These are phyloP conservation scores for Regulus satrapa DNA, from an alignment of 2,113 vertebrate species.

Conservation along the genomic window DNA sequence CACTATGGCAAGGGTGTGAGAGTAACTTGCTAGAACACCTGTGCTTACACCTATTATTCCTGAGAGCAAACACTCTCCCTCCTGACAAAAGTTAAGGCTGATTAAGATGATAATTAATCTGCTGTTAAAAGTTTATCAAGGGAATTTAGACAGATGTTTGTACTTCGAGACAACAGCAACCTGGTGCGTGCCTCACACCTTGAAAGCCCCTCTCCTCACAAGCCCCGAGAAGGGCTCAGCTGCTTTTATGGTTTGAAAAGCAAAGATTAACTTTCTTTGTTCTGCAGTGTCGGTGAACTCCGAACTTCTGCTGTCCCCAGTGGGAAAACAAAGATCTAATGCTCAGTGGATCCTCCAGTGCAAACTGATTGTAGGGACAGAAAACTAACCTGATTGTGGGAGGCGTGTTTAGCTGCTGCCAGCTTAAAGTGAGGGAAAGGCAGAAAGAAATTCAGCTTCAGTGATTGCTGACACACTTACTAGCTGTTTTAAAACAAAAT, in stretches of 20 bases:
- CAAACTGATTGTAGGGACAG: neutral
- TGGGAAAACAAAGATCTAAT: neutral
- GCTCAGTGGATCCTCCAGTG: neutral
- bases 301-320: neutral
- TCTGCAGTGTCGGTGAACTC: accelerated
- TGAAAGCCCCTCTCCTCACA: neutral
- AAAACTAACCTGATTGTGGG: neutral
- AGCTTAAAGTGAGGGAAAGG: neutral
- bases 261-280: neutral
- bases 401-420: neutral
- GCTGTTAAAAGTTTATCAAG: neutral
- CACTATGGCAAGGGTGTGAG: accelerated
- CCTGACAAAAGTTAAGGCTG: neutral
- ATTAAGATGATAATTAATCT: neutral
- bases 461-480: neutral
- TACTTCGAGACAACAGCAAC: neutral
- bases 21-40: neutral
- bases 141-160: neutral
- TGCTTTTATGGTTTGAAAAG: neutral
- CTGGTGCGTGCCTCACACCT: neutral
- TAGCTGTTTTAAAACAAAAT: neutral
- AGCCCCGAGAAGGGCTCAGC: neutral
- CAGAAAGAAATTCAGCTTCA: neutral
- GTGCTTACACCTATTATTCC: neutral
- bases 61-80: neutral